Base-by-base conservation (phyloP, 1,140 invertebrate species). In the Uloborus diversus region DNA sequence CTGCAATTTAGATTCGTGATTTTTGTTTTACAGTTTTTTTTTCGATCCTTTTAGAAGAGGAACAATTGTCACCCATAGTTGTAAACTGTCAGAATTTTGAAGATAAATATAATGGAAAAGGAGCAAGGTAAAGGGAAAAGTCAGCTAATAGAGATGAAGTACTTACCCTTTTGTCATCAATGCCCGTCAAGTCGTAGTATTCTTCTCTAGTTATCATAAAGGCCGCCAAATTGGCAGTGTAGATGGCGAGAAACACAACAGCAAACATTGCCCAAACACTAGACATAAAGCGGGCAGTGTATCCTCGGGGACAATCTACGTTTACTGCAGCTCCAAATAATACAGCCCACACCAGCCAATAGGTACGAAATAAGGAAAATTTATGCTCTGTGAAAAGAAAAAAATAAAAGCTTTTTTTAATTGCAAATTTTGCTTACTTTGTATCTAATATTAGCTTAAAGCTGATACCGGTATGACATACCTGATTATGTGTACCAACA, bases 161-260 rank as follows among this genome's bases (percentile, higher is more conserved):
- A 30, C 65, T 37, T 70, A 80, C 78, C 35, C 78, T 62, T 14
- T 85, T 90, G 86, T 99, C 98, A 83, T 98, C 94, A 62, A 99
- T 89, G 13, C 97, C 97, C 82, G 89, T 91, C 73, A 99, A 92
- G 85, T 99, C 95, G 86, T 96, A 96, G 86, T 93, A 98, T 85
- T 98, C 96, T 87, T 99, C 96, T 83, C 97, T 90, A 37, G 97
- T 99, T 85, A 99, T 99, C 97, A 99, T 99, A 89, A 99, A 99
- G 65, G 97, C 97, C 27, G 97, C 97, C 85, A 98, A 88, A 88
- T 98, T 98, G 86, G 96, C 96, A 89, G 96, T 97, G 90, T 97
- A 97, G 83, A 96, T 96, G 87, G 95, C 94, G 83, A 87, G 81
- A 86, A 97, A 97, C 30, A 96, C 94, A 23, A 97, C 93, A 82